phyloP scores from a whole-genome alignment of 2,888 invertebrate genomes.

The Doris montereyensis region DNA sequence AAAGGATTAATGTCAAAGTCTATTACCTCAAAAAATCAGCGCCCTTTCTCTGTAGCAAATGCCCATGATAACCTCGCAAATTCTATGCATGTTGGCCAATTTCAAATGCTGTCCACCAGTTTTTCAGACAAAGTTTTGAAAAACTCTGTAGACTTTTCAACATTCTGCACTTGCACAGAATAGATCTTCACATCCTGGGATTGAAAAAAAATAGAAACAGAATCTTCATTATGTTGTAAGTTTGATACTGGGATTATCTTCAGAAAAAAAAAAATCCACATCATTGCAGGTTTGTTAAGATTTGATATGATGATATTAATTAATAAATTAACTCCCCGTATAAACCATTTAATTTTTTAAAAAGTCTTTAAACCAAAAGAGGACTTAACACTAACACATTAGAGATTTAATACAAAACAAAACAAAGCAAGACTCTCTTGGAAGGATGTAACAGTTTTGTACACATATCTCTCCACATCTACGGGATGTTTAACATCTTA shows the following conservation, averaged over 20 bases:
- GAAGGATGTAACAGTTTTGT: too few relatives aligned
- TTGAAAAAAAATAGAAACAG: neutral
- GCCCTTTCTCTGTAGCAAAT: conserved; percentile 69
- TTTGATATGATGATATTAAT: too few relatives aligned
- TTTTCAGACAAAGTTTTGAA: conserved; percentile 54
- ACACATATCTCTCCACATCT: too few relatives aligned
- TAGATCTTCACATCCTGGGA: conserved; percentile 62
- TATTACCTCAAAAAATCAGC: too few relatives aligned
- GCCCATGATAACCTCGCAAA: conserved; percentile 68
- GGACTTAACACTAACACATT: too few relatives aligned
- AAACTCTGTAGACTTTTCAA: conserved; percentile 52
- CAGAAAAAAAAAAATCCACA: neutral
- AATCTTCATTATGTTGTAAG: neutral
- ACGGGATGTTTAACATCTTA: too few relatives aligned
- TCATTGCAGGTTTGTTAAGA: neutral
- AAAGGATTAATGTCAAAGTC: too few relatives aligned
- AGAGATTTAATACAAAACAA: too few relatives aligned
- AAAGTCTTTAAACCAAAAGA: too few relatives aligned
- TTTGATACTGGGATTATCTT: neutral
- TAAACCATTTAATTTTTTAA: too few relatives aligned
- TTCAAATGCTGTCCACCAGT: conserved; percentile 62
- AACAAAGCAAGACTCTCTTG: too few relatives aligned
- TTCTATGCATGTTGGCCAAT: conserved; percentile 58
- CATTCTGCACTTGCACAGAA: conserved; percentile 57
- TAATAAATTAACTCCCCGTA: too few relatives aligned